phyloP scores from a whole-genome alignment of 2,797 vertebrate species.

The Poeciliopsis turneri region DNA sequence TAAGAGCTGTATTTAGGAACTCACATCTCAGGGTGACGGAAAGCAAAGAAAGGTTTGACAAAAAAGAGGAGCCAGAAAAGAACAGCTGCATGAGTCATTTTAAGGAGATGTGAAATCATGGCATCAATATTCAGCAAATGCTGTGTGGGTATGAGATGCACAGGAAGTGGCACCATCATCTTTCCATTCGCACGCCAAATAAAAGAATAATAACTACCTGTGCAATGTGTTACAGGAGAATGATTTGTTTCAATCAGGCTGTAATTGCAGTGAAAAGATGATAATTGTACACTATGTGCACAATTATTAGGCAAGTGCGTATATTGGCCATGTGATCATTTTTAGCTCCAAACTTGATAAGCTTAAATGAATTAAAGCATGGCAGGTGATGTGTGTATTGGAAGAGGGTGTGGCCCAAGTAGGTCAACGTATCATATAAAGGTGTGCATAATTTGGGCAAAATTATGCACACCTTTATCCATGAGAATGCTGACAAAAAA shows the following conservation, averaged over 20 bases:
- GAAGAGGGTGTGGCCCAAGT: neutral
- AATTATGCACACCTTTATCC: too few species aligned
- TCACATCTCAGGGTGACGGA: slow-evolving; percentile 11
- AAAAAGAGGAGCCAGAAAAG: neutral
- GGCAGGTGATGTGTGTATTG: neutral
- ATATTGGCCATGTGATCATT: neutral
- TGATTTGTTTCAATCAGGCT: neutral
- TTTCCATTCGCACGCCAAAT: slow-evolving; percentile 22
- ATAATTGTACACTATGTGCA: neutral
- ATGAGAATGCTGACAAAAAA: neutral
- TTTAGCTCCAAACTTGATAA: neutral
- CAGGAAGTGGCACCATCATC: slow-evolving; percentile 34
- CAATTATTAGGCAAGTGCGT: neutral
- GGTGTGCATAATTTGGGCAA: neutral
- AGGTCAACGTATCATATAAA: neutral
- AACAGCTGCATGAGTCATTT: neutral
- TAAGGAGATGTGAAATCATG: slow-evolving; percentile 21
- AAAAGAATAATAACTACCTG: neutral
- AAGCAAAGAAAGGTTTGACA: slow-evolving; percentile 2
- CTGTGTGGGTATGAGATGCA: slow-evolving; percentile 26
- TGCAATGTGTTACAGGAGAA: neutral
- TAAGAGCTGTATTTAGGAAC: slow-evolving; percentile 61
- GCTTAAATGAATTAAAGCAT: neutral
- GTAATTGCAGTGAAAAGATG: neutral
- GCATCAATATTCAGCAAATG: neutral